phyloP scores from a whole-genome alignment of 2,113 vertebrate species.

The Otus sunia region DNA sequence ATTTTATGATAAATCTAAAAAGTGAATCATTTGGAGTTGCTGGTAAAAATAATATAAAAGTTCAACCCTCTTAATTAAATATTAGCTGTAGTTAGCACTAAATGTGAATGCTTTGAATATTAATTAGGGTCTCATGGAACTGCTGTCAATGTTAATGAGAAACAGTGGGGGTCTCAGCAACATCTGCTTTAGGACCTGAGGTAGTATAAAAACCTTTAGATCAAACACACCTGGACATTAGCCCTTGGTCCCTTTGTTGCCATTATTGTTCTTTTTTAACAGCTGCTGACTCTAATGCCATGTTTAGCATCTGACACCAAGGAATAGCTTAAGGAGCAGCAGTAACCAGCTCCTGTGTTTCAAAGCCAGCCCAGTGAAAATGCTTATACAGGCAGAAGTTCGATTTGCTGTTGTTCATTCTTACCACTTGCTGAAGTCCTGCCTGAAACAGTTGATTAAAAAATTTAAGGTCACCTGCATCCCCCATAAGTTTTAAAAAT shows the following conservation, averaged over 20 bases:
- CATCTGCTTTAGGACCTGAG: constrained; percentile 75
- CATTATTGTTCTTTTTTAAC: background rate
- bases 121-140: constrained; percentile 72
- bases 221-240: background rate
- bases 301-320: background rate
- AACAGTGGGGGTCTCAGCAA: constrained; percentile 67
- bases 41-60: constrained; percentile 57
- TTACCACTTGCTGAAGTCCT: background rate
- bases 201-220: background rate
- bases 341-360: background rate
- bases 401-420: background rate
- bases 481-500: background rate
- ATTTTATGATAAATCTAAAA: background rate
- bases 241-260: background rate
- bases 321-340: background rate
- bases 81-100: constrained; percentile 80
- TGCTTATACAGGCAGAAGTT: background rate
- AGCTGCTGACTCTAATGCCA: background rate
- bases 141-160: constrained; percentile 78
- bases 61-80: constrained; percentile 80
- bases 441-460: background rate
- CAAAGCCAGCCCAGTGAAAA: background rate
- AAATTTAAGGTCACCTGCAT: background rate
- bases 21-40: constrained; percentile 31
- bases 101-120: constrained; percentile 75